Percentiles rank a stretch among this genome's conserved stretches.
These are phyloP conservation scores for Drosophila arizonae DNA, from an alignment of 1,140 invertebrate species.

Conservation along the genomic window DNA sequence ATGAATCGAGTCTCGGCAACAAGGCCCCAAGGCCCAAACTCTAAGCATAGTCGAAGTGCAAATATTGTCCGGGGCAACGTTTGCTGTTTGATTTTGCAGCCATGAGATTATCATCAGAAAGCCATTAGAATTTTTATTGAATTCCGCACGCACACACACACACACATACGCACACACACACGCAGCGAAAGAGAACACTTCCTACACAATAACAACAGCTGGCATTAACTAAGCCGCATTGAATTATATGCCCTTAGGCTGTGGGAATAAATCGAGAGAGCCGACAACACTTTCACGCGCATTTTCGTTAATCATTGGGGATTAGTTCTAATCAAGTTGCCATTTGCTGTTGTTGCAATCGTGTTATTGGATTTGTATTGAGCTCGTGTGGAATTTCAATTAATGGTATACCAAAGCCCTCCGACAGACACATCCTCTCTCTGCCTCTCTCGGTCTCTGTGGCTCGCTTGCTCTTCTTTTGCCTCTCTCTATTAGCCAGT, in stretches of 20 bases:
- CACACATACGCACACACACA: slow-evolving; percentile 57
- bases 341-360: slow-evolving; percentile 43
- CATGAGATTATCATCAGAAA: slow-evolving; percentile 81
- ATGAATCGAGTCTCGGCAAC: slow-evolving; percentile 44
- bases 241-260: slow-evolving; percentile 63
- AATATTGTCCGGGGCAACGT: slow-evolving; percentile 64
- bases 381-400: slow-evolving; percentile 72
- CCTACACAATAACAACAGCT: slow-evolving; percentile 19
- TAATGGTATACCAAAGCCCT: slow-evolving; percentile 41
- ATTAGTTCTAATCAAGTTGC: slow-evolving; percentile 78
- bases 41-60: slow-evolving; percentile 62
- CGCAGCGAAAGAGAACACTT: slow-evolving; percentile 10
- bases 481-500: slow-evolving; percentile 41
- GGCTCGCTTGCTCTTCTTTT: slow-evolving; percentile 3
- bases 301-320: slow-evolving; percentile 78
- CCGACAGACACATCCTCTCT: not conserved
- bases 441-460: not conserved
- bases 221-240: slow-evolving; percentile 49
- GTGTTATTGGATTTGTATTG: slow-evolving; percentile 76
- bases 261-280: slow-evolving; percentile 35
- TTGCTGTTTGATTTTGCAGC: slow-evolving; percentile 76
- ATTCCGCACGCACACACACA: slow-evolving; percentile 67
- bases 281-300: slow-evolving; percentile 74
- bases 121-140: slow-evolving; percentile 81
- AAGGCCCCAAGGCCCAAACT: slow-evolving; percentile 24